These are phyloP conservation scores for Aplochiton taeniatus DNA, from an alignment of 2,797 vertebrate species.

Conservation along the genomic window DNA sequence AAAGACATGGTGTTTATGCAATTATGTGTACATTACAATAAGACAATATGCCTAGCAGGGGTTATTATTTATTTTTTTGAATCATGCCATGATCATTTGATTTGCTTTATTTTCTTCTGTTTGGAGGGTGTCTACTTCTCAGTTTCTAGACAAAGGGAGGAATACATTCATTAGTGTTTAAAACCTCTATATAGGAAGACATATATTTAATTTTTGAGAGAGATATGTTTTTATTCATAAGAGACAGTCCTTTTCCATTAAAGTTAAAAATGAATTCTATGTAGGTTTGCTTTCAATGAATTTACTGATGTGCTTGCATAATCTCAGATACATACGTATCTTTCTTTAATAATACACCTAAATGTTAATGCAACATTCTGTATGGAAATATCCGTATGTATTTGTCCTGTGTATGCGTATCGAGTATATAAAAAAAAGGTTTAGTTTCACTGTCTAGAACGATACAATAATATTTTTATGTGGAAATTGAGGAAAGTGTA, in stretches of 20 bases:
- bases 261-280: conserved; percentile 8
- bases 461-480: conserved; percentile 58
- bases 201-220: conserved; percentile 69
- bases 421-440: conserved; percentile 21
- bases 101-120: conserved; percentile 54
- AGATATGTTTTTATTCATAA: conserved; percentile 22
- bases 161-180: conserved; percentile 35
- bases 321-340: conserved; percentile 49
- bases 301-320: conserved; percentile 35
- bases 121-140: conserved; percentile 53
- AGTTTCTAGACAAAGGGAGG: conserved; percentile 49
- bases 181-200: conserved; percentile 62
- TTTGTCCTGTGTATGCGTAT: conserved; percentile 31
- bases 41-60: conserved; percentile 65
- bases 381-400: not conserved
- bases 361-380: conserved; percentile 26
- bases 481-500: conserved; percentile 53
- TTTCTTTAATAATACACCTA: conserved; percentile 46
- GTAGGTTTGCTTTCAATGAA: conserved; percentile 28
- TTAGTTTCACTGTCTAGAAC: conserved; percentile 59
- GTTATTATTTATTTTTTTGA: conserved; percentile 25
- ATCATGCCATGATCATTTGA: too few species aligned
- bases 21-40: conserved; percentile 66
- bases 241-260: too few species aligned
- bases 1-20: conserved; percentile 71